A percentile compares a stretch with the other conserved stretches of the same genome.
Conservation (phyloP, 2,797 vertebrate species). For the Morelia viridis region DNA sequence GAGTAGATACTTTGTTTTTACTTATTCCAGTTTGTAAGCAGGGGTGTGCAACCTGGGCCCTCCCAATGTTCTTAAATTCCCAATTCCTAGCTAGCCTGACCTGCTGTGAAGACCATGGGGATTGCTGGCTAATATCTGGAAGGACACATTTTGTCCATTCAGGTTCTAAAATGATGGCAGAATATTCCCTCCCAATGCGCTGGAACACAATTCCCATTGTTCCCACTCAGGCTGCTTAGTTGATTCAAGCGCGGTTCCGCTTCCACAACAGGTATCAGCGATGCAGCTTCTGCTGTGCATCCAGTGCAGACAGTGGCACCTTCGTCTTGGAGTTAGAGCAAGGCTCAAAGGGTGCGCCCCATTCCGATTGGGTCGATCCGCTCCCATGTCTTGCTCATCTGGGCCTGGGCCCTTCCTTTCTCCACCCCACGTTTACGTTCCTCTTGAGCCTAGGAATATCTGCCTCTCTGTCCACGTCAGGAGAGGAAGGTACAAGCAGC, state of each 20-base stretch:
- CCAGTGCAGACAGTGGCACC: not conserved
- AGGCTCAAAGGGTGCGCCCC: not conserved
- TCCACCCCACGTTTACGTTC: too few relatives aligned
- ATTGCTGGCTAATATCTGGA: not conserved
- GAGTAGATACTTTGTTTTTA: not conserved
- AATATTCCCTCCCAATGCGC: not conserved
- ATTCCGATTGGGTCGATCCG: not conserved
- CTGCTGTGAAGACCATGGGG: not conserved
- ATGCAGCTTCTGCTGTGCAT: not conserved
- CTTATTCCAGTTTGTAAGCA: not conserved
- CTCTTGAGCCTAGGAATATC: too few relatives aligned
- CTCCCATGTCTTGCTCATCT: not conserved
- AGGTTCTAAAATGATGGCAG: not conserved
- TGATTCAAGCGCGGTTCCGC: not conserved
- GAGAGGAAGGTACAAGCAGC: too few relatives aligned
- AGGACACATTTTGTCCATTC: not conserved
- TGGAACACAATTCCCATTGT: not conserved
- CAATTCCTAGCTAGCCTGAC: not conserved
- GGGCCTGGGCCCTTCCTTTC: not conserved
- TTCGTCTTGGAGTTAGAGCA: not conserved
- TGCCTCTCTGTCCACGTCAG: too few relatives aligned
- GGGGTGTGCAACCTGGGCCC: not conserved
- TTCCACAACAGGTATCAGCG: not conserved
- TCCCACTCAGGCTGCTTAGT: not conserved
- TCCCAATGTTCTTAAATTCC: not conserved